Conservation (phyloP, 1,140 invertebrate species). For the Harpegnathos saltator region DNA sequence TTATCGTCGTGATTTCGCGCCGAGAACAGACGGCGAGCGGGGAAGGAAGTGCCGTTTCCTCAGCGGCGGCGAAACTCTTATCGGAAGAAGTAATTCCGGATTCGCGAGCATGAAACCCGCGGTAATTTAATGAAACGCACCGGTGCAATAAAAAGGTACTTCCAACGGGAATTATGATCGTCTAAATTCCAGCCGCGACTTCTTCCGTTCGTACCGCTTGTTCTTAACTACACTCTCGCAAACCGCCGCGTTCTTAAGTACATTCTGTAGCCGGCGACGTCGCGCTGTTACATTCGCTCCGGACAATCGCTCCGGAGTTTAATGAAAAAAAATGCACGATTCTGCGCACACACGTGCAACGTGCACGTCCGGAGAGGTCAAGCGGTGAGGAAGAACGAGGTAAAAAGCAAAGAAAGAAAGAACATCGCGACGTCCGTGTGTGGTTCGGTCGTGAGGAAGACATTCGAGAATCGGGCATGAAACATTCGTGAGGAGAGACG, state of each 20-base stretch:
- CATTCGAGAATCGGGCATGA: slow-evolving; percentile 2
- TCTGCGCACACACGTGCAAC: too few species aligned
- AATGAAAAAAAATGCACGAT: not conserved
- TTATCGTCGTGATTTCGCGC: too few species aligned
- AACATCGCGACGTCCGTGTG: too few species aligned
- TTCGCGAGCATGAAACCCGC: slow-evolving; percentile 3
- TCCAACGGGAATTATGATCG: slow-evolving; percentile 37
- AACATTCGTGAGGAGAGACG: slow-evolving; percentile 8
- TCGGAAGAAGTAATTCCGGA: slow-evolving; percentile 20
- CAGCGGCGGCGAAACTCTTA: not conserved
- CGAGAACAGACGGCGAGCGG: too few species aligned
- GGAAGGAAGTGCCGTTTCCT: not conserved
- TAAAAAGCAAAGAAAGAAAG: too few species aligned
- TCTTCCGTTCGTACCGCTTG: slow-evolving; percentile 43
- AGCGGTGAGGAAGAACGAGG: too few species aligned
- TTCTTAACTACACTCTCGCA: slow-evolving; percentile 28
- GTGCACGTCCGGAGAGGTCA: too few species aligned
- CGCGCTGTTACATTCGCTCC: not conserved
- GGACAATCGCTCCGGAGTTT: slow-evolving; percentile 17
- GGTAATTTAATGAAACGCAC: slow-evolving; percentile 50
- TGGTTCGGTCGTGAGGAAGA: not conserved
- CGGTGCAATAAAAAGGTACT: slow-evolving; percentile 38
- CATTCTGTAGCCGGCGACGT: slow-evolving; percentile 20
- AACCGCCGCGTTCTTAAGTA: slow-evolving; percentile 27
- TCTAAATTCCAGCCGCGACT: slow-evolving; percentile 42